Evolutionary conservation across 2,888 invertebrate species (phyloP), one percentile per base, ranked within the genome.

Genomic region (Kryphioiulus occultus): DNA sequence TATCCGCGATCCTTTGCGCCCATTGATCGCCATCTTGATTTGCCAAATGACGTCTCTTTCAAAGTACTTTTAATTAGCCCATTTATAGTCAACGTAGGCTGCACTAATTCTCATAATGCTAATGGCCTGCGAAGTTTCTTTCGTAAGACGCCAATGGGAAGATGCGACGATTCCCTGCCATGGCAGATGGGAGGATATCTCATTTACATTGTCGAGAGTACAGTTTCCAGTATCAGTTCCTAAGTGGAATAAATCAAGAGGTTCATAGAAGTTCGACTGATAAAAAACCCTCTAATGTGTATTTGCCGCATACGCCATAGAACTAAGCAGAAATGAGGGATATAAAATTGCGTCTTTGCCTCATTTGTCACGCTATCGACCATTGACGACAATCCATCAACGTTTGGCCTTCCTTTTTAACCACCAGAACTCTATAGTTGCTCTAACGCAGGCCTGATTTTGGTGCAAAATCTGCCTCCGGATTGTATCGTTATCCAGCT

Each of bases 191-290:
- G 78, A 78, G 30, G 78, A 78, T 78, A 26, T 78, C 78, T 78
- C 78, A 78, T 78, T 78, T 78, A 22, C 78, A 78, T 78, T 30
- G 30, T 78, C 26, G 78, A 30, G 78, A 78, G 78, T 30, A 22
- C 78, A 78, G 78, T 78, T 78, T 30, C 78, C 78, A 78, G 78
- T 78, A 78, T 78, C 78, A 78, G 22, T 78, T 78, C 30, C 78
- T 78, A 30, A 78, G 78, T 78, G 78, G 78, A 78, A 78, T 78
- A 78, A 78, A 78, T 78, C 78, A 30, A 78, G 78, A 78, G 78
- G 78, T 78, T 78, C 30, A 78, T 78, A 78, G 15, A 78, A 78
- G 78, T 78, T 78, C 26, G 30, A 78, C 78, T 30, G 78, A 78
- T 78, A 78, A 78, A 68, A 78, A 78, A 15, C 78, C 22, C 2